phyloP scores from a whole-genome alignment of 2,797 vertebrate genomes.

The Mallotus villosus region DNA sequence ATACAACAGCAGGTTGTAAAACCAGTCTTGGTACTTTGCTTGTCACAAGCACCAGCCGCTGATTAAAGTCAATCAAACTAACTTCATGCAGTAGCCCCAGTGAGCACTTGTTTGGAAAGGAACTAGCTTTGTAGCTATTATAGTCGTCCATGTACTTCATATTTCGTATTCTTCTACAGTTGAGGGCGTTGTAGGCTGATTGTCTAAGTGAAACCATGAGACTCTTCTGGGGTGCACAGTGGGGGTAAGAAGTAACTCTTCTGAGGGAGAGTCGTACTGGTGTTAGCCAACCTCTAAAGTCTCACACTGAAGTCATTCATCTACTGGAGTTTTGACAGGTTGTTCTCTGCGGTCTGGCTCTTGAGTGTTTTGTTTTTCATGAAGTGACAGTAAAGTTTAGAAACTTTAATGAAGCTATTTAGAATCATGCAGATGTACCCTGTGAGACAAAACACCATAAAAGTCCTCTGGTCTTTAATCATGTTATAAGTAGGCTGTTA shows the following conservation, averaged over 20 bases:
- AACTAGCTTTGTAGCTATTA: conserved; percentile 18
- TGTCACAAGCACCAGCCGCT: conserved; percentile 41
- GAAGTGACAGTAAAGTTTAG: conserved; percentile 64
- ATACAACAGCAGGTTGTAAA: no score
- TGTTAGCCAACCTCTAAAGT: conserved; percentile 62
- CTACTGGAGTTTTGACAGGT: conserved; percentile 60
- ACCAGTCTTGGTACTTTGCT: conserved; percentile 30
- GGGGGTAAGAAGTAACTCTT: conserved; percentile 59
- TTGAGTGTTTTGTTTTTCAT: conserved; percentile 72
- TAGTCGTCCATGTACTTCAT: conserved; percentile 15
- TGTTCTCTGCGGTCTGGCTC: conserved; percentile 71
- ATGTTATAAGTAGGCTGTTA: conserved; percentile 40
- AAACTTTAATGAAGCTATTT: conserved; percentile 70
- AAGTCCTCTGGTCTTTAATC: conserved; percentile 44
- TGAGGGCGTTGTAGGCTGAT: conserved; percentile 38
- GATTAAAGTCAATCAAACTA: conserved; percentile 52
- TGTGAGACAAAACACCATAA: conserved; percentile 52
- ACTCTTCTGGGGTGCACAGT: conserved; percentile 54
- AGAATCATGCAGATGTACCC: conserved; percentile 54
- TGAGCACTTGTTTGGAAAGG: conserved; percentile 3
- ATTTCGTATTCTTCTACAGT: conserved; percentile 19
- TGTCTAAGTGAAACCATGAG: conserved; percentile 62
- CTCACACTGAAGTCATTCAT: conserved; percentile 62
- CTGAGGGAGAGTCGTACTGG: conserved; percentile 41
- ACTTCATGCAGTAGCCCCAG: conserved; percentile 17